Base-by-base conservation (phyloP, 30 jellyfish, hydroid and myxozoan species). In the Aurelia sp. region DNA sequence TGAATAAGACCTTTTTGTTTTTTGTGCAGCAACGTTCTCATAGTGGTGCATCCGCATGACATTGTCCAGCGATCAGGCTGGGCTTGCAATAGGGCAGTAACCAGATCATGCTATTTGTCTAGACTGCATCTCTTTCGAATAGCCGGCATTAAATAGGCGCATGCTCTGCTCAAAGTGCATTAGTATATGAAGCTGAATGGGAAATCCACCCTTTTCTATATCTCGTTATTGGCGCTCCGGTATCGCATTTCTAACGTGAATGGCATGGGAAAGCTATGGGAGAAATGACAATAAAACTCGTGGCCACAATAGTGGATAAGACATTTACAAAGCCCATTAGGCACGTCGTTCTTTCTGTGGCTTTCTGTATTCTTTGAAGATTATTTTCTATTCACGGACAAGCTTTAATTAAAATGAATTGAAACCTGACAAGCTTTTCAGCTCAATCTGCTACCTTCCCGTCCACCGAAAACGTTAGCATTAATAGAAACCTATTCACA, bases 171-270 rank as follows among this genome's bases (percentile, higher is more conserved):
- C 63, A 84, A 77, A 76, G 78, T 84, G 81, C 57, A 58, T 84
- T 84, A 70, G 88, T 24, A 53, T 31, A 76, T 48, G 81, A 65
- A 74, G 27, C 82, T 84, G 68, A 84, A 84, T 84, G 87, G 93
- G 93, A 84, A 84, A 82, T 57, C 93, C 93, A 84, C 70, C 81
- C 88, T 59, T 72, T 72, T 63, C 93, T 74, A 53, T 84, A 84
- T 84, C 93, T 84, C 84, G 93, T 84, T 84, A 84, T 77, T 84
- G 93, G 88, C 93, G 93, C 93, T 84, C 84, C 18, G 86, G 82
- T 71, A 59, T 68, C 84, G 88, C 84, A 72, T 77, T 70, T 84
- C 66, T 57, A 76, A 24, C 79, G 81, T 61, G 82, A 84, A 84
- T 51, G 50, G 93, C 88, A 84, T 84, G 93, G 93, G 93, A 84